Evolutionary conservation across 2,888 invertebrate species (phyloP), one percentile per base, ranked within the genome.

Genomic region (Atherix ibis): DNA sequence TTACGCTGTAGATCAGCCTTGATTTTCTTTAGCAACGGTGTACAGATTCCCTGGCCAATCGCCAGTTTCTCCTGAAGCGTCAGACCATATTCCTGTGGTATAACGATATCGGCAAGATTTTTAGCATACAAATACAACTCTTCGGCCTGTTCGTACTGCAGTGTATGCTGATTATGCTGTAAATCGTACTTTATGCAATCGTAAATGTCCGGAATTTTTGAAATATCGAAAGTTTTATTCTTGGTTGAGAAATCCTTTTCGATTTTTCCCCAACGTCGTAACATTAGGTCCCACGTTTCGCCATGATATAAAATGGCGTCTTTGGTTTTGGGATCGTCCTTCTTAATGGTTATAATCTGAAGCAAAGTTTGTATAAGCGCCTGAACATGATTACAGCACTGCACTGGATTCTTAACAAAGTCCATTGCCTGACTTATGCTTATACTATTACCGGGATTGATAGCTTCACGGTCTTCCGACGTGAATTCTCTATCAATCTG

Each of bases 141-240:
- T 54, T 92, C 89, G 0, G 91, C 88, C 52, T 82, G 75, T 49
- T 87, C 85, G 51, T 85, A 92, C 59, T 94, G 89, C 44, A 95
- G 58, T 2, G 89, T 88, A 51, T 91, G 88, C 52, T 91, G 89
- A 59, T 99, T 98, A 58, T 98, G 98, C 53, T 97, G 95, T 44
- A 97, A 64, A 62, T 98, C 98, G 54, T 92, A 98, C 56, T 98
- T 98, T 48, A 98, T 97, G 56, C 97, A 97, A 65, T 98, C 98
- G 53, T 98, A 98, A 45, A 98, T 98, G 56, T 98, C 98, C 0
- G 98, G 97, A 38, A 99, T 89, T 65, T 98, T 98, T 5, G 94
- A 95, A 49, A 99, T 97, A 58, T 98, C 98, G 59, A 84, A 98
- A 25, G 77, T 72, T 46, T 82, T 84, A 48, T 81, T 83, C 58